phyloP scores from a whole-genome alignment of 2,888 invertebrate genomes.

The Diaprepes abbreviatus region DNA sequence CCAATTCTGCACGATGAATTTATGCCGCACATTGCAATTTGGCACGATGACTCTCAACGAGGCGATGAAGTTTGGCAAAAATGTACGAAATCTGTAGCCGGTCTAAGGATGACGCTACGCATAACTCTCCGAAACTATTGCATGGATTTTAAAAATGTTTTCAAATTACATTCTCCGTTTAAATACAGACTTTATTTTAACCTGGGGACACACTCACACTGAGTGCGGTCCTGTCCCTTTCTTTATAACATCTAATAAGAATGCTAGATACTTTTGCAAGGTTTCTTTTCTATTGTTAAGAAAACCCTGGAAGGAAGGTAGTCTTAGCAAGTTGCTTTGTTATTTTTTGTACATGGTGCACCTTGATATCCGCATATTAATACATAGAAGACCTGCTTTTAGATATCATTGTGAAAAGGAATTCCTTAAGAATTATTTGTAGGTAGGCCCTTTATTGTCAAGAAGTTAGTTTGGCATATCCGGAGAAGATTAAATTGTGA shows the following conservation, averaged over 20 bases:
- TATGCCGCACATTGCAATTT: too few relatives aligned
- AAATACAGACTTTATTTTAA: too few relatives aligned
- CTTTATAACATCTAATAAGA: constrained; percentile 9
- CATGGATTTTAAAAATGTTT: too few relatives aligned
- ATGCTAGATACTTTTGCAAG: constrained; percentile 10
- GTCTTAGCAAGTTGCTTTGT: constrained; percentile 27
- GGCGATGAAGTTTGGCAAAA: too few relatives aligned
- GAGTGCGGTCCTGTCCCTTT: constrained; percentile 15
- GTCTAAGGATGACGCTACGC: too few relatives aligned
- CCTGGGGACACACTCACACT: too few relatives aligned
- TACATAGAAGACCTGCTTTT: constrained; percentile 6
- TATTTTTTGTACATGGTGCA: constrained; percentile 40
- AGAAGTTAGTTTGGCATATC: neutral
- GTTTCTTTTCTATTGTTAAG: constrained; percentile 25
- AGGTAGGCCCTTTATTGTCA: constrained; percentile 11
- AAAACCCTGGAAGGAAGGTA: constrained; percentile 29
- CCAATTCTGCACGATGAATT: too few relatives aligned
- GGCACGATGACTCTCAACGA: too few relatives aligned
- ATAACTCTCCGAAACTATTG: too few relatives aligned
- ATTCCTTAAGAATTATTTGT: constrained; percentile 9
- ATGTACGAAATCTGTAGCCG: too few relatives aligned
- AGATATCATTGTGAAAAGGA: constrained; percentile 4
- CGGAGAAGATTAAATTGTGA: neutral
- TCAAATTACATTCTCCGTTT: too few relatives aligned
- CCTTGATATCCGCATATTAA: constrained; percentile 32